Conservation (phyloP, 2,113 vertebrate species). For the Collichthys lucidus region DNA sequence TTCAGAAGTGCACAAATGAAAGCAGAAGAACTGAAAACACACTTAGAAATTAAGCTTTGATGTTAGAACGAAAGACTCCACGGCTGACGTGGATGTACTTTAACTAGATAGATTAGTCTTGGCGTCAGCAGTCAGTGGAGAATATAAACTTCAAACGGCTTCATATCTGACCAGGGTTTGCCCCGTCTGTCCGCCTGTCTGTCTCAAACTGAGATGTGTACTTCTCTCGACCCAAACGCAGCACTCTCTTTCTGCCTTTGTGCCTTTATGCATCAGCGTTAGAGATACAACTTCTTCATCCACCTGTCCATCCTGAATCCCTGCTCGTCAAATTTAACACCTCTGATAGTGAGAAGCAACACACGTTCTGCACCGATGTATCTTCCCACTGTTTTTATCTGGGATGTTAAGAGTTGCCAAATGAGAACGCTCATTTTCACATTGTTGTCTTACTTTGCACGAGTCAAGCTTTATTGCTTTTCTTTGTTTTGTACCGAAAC, state of each 20-base stretch:
- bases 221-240: constrained; percentile 17
- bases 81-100: constrained; percentile 41
- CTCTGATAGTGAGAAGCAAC: neutral
- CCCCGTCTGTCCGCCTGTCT: constrained; percentile 23
- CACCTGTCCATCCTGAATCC: neutral
- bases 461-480: neutral
- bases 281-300: neutral
- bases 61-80: constrained; percentile 48
- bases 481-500: neutral
- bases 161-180: constrained; percentile 36
- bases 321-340: neutral
- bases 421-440: neutral
- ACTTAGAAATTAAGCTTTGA: constrained; percentile 63
- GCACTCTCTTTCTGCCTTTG: neutral
- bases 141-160: constrained; percentile 64
- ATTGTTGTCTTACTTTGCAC: neutral
- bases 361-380: neutral
- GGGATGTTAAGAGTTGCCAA: neutral
- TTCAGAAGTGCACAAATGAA: constrained; percentile 51
- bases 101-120: constrained; percentile 44
- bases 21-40: constrained; percentile 27
- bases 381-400: neutral
- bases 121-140: constrained; percentile 49
- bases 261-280: neutral
- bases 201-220: neutral